phyloP scores from a whole-genome alignment of 2,113 vertebrate species.

The Holacanthus passer region DNA sequence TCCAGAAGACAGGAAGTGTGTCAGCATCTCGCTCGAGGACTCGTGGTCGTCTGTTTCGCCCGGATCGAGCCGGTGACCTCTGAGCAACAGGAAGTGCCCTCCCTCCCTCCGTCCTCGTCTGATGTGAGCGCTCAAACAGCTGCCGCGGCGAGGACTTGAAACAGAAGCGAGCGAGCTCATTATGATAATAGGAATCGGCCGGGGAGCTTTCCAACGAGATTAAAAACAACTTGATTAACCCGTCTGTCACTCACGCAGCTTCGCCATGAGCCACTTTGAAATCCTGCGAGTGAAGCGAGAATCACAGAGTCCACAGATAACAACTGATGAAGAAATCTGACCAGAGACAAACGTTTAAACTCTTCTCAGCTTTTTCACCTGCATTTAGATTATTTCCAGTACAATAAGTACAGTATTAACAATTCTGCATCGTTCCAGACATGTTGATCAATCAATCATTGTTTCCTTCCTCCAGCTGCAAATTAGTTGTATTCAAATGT shows the following conservation, averaged over 20 bases:
- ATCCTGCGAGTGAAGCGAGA: slow-evolving; percentile 14
- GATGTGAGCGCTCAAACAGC: not conserved
- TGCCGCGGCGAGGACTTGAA: not conserved
- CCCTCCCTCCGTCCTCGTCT: not conserved
- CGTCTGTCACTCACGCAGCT: slow-evolving; percentile 20
- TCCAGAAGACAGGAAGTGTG: not conserved
- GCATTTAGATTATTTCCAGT: no score
- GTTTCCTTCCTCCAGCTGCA: no score
- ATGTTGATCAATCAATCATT: no score
- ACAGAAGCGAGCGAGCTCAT: slow-evolving; percentile 24
- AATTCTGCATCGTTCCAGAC: no score
- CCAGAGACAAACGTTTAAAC: no score
- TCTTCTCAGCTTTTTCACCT: not conserved
- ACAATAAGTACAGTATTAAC: no score
- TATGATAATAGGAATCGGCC: slow-evolving; percentile 28
- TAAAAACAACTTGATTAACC: slow-evolving; percentile 45
- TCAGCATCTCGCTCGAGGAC: not conserved
- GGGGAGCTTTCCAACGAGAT: slow-evolving; percentile 38
- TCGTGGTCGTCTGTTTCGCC: no score
- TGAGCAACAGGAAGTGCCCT: slow-evolving; percentile 31
- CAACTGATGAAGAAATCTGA: not conserved
- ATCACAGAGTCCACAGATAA: not conserved
- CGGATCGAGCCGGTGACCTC: slow-evolving; percentile 4
- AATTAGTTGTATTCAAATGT: no score
- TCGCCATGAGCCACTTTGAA: not conserved